phyloP scores from a whole-genome alignment of 2,113 vertebrate species.

The Pygoscelis antarcticus region DNA sequence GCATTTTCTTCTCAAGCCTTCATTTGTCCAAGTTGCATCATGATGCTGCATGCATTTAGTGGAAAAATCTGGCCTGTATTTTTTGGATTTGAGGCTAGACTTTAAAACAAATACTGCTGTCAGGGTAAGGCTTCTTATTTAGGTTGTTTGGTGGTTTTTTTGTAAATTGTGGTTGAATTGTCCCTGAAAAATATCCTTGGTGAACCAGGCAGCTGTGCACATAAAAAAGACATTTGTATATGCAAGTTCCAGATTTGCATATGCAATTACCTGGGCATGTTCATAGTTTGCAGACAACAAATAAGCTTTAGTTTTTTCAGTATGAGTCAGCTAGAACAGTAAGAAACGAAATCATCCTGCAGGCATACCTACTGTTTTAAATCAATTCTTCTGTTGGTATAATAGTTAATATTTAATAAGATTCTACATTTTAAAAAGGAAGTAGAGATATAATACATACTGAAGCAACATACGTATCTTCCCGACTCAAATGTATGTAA shows the following conservation, averaged over 20 bases:
- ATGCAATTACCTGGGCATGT: neutral
- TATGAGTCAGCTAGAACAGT: neutral
- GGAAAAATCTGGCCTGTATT: neutral
- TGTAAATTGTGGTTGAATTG: neutral
- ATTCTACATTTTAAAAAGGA: slow-evolving; percentile 23
- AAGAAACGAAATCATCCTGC: slow-evolving; percentile 14
- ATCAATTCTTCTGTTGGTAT: slow-evolving; percentile 43
- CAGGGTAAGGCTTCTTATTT: neutral
- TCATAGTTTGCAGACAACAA: neutral
- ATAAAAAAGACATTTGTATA: neutral
- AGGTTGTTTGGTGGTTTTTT: neutral
- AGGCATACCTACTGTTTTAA: neutral
- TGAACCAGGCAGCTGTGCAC: neutral
- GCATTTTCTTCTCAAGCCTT: neutral
- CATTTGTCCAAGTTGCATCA: neutral
- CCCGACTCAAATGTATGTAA: neutral
- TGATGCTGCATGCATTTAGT: neutral
- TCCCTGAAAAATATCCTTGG: neutral
- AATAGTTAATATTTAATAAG: slow-evolving; percentile 68
- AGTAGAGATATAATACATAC: neutral
- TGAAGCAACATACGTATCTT: neutral
- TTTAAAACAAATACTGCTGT: neutral
- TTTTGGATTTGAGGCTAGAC: neutral
- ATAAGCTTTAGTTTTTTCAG: neutral
- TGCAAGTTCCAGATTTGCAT: neutral